Evolutionary conservation across 2,113 vertebrate species (phyloP).

Genomic region (Mesembrinibis cayennensis): DNA sequence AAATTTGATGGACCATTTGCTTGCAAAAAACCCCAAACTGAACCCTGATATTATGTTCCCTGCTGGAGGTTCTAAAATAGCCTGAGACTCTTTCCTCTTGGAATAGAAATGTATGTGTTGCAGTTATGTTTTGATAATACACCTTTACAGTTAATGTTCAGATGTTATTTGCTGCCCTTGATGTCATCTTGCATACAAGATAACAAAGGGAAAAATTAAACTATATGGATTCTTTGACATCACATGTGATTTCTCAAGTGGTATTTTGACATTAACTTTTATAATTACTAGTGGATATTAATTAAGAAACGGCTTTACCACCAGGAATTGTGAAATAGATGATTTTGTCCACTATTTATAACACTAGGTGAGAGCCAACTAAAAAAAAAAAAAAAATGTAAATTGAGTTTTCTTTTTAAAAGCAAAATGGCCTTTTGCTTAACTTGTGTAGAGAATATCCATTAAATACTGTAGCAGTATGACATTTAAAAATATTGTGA

Average conservation of each 20-base stretch:
- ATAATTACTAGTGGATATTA: neutral
- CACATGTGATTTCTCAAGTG: neutral
- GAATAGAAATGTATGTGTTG: neutral
- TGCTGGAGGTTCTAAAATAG: neutral
- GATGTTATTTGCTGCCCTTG: neutral
- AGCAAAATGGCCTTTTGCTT: neutral
- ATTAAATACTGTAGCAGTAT: neutral
- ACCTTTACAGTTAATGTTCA: neutral
- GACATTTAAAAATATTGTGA: neutral
- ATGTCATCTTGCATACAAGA: neutral
- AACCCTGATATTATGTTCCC: neutral
- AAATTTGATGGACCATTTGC: neutral
- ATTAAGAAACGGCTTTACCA: neutral
- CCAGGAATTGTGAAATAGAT: neutral
- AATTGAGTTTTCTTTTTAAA: neutral
- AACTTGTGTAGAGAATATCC: neutral
- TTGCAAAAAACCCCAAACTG: neutral
- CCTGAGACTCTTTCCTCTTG: neutral
- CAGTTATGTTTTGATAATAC: constrained; percentile 8
- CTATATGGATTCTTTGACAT: neutral
- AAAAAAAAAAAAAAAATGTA: neutral
- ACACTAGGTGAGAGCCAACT: neutral
- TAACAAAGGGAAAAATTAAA: neutral
- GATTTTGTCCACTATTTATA: neutral
- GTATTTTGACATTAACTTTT: neutral